Evolutionary conservation across 2,888 invertebrate species (phyloP), one percentile per base, ranked within the genome.

Genomic region (Argynnis bischoffii): DNA sequence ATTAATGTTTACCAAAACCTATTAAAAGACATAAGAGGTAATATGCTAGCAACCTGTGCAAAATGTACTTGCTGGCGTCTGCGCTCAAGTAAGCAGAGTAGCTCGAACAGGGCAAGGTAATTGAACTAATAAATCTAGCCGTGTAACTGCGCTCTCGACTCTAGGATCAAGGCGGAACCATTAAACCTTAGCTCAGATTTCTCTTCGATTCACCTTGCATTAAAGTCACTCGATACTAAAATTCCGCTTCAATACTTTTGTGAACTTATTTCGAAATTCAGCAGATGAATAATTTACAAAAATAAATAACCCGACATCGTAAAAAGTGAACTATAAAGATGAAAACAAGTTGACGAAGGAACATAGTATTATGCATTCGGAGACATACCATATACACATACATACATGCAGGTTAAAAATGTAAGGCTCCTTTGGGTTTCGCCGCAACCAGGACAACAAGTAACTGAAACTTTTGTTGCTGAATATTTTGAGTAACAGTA

Each of bases 41-140:
- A 79, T 79, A 76, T 79, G 78, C 64, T 79, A 80, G 84, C 86
- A 82, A 88, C 81, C 83, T 84, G 83, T 84, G 82, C 83, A 78
- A 84, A 90, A 89, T 88, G 85, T 85, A 86, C 86, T 87, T 86
- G 88, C 87, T 86, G 86, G 88, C 84, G 87, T 87, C 85, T 86
- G 85, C 83, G 85, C 78, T 83, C 86, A 84, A 86, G 87, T 84
- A 85, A 87, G 88, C 86, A 82, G 78, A 80, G 85, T 86, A 81
- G 77, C 80, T 82, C 78, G 78, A 87, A 85, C 88, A 89, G 84
- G 83, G 81, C 81, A 81, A 84, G 89, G 87, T 92, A 92, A 92
- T 92, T 91, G 91, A 91, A 90, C 90, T 88, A 91, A 91, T 92
- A 92, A 91, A 92, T 92, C 91, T 90, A 85, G 85, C 81, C 84